Conservation (phyloP, 1,140 invertebrate species). For the Plodia interpunctella region DNA sequence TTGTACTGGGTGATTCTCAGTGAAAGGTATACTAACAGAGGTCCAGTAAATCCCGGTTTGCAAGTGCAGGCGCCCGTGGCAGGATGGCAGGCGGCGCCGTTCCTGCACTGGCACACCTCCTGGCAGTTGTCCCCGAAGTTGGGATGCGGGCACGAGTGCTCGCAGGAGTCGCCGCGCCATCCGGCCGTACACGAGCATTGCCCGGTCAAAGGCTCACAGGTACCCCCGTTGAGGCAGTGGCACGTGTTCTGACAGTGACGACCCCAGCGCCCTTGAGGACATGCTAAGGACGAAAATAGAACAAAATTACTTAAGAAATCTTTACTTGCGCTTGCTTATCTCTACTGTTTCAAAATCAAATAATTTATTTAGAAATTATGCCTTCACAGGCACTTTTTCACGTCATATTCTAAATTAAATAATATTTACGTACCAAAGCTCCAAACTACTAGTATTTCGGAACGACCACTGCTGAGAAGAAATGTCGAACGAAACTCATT, state of each 20-base stretch:
- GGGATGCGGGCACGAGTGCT: conserved; percentile 83
- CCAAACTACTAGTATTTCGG: no score
- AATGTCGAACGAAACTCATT: no score
- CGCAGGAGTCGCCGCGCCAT: conserved; percentile 80
- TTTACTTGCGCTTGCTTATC: not conserved
- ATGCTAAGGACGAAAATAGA: conserved; percentile 59
- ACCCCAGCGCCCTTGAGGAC: conserved; percentile 86
- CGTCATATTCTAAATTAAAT: no score
- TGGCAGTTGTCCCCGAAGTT: conserved; percentile 87
- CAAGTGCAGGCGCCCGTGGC: conserved; percentile 84
- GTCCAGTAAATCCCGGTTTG: conserved; percentile 82
- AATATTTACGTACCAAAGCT: no score
- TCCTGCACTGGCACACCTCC: conserved; percentile 89
- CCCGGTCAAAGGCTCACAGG: conserved; percentile 88
- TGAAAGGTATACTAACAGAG: conserved; percentile 46
- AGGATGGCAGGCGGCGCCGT: conserved; percentile 88
- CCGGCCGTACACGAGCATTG: conserved; percentile 84
- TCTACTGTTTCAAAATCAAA: no score
- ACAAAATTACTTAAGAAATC: not conserved
- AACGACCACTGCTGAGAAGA: no score
- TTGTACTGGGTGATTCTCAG: no score
- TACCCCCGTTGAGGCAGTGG: conserved; percentile 91
- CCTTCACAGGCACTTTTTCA: no score
- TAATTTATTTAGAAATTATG: no score
- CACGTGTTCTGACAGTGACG: conserved; percentile 85